Percentiles rank a stretch among this genome's conserved stretches.
Conservation (phyloP, 2,797 vertebrate species). For the Manis pentadactyla region DNA sequence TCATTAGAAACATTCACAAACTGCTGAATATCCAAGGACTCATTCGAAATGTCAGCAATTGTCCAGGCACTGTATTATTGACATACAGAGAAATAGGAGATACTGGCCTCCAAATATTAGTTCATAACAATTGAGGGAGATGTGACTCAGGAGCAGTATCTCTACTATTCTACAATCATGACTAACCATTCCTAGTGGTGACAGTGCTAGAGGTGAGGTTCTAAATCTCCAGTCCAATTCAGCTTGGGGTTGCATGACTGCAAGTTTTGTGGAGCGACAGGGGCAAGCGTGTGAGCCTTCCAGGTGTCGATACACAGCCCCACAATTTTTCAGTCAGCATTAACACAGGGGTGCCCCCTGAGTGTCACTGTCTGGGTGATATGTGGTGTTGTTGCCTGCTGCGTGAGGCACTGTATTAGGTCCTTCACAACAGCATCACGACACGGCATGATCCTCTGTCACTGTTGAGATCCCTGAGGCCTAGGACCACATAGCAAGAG, state of each 20-base stretch:
- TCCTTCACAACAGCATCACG: background rate
- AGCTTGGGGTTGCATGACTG: background rate
- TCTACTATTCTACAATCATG: background rate
- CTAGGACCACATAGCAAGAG: background rate
- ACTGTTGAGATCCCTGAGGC: background rate
- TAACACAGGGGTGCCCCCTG: background rate
- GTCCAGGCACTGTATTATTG: background rate
- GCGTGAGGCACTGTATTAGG: background rate
- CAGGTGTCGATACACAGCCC: background rate
- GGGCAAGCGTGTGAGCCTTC: background rate
- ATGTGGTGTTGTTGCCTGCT: background rate
- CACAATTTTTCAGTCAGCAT: background rate
- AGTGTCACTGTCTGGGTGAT: background rate
- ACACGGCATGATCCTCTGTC: background rate
- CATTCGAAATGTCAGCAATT: background rate
- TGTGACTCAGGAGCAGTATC: accelerated
- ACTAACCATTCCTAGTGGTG: background rate
- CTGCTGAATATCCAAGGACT: background rate
- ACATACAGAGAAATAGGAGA: background rate
- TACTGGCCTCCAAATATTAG: background rate
- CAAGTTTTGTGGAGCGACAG: background rate
- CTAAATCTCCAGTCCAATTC: background rate
- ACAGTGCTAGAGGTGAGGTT: background rate
- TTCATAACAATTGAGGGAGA: background rate
- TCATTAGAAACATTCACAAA: conserved; percentile 51